These are phyloP conservation scores for Hirudinaria manillensis DNA, from an alignment of 2,888 invertebrate genomes.

Conservation along the genomic window DNA sequence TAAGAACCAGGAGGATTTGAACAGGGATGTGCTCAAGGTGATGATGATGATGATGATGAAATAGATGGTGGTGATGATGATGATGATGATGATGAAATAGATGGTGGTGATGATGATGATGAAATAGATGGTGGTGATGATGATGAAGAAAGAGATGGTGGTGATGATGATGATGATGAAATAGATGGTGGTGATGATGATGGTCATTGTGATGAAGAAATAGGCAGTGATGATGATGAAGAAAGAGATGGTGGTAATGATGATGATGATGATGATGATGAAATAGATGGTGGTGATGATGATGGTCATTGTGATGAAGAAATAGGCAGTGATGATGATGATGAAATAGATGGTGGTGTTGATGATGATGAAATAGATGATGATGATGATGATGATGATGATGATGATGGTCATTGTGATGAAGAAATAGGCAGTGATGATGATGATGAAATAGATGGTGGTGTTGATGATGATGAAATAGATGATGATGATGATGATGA, in stretches of 20 bases:
- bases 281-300: neutral
- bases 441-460: neutral
- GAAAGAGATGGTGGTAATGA: constrained; percentile 88
- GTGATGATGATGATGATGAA: too few relatives aligned
- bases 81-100: neutral
- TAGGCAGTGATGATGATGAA: neutral
- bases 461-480: neutral
- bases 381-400: constrained; percentile 45
- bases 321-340: neutral
- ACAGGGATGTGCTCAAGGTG: constrained; percentile 86
- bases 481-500: too few relatives aligned
- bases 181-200: too few relatives aligned
- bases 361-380: constrained; percentile 47
- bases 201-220: neutral
- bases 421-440: too few relatives aligned
- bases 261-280: constrained; percentile 45
- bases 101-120: neutral
- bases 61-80: neutral
- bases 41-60: constrained; percentile 15
- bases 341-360: neutral
- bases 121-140: too few relatives aligned
- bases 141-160: too few relatives aligned
- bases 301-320: too few relatives aligned
- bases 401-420: neutral
- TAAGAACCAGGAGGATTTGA: constrained; percentile 69